These are phyloP conservation scores for Pseudomugil tenellus DNA, from an alignment of 2,797 vertebrate genomes.

Conservation along the genomic window DNA sequence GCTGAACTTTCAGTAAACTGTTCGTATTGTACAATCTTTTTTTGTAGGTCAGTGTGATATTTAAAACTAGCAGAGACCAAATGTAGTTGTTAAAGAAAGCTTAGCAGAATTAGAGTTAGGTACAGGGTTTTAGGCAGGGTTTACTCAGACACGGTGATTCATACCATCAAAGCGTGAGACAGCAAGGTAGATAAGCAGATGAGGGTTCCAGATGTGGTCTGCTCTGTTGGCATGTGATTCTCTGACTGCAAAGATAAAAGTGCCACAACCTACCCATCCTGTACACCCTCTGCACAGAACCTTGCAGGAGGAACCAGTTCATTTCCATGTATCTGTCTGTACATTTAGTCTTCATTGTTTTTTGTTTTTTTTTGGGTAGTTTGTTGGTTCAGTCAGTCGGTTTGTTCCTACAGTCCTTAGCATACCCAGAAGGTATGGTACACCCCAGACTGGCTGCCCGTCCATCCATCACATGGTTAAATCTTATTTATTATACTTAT, in stretches of 20 bases:
- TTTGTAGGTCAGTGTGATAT: background rate
- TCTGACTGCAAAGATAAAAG: conserved; percentile 65
- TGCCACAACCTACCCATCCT: conserved; percentile 35
- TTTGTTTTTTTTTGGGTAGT: too few relatives aligned
- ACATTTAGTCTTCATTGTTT: conserved; percentile 16
- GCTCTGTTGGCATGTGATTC: conserved; percentile 51
- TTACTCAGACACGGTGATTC: conserved; percentile 65
- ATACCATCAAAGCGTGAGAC: conserved; percentile 53
- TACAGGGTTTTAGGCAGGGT: conserved; percentile 23
- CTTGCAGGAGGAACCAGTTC: conserved; percentile 43
- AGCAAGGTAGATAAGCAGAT: conserved; percentile 56
- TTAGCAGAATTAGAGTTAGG: conserved; percentile 20
- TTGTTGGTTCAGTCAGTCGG: too few relatives aligned
- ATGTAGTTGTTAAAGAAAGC: conserved; percentile 28
- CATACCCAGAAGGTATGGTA: too few relatives aligned
- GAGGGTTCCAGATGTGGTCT: conserved; percentile 71
- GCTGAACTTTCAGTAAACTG: background rate
- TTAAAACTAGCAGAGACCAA: conserved; percentile 38
- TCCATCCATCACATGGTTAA: too few relatives aligned
- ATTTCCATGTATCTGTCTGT: conserved; percentile 16
- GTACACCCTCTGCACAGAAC: conserved; percentile 33
- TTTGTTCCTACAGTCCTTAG: too few relatives aligned
- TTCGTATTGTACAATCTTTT: background rate
- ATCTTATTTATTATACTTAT: background rate
- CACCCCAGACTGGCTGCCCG: too few relatives aligned